phyloP scores from a whole-genome alignment of 2,797 vertebrate genomes.

The Cirrhinus mrigala region DNA sequence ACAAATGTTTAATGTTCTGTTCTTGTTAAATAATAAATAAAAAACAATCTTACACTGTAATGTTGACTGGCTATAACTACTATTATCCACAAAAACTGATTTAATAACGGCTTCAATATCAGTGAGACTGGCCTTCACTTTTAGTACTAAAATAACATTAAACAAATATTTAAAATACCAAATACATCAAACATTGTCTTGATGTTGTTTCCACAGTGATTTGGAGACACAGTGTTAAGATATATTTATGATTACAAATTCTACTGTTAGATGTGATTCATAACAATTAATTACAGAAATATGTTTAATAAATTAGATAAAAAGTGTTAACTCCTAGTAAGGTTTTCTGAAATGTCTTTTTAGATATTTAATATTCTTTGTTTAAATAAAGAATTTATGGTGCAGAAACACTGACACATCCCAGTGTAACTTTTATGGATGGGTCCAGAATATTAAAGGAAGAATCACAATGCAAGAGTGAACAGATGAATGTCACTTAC shows the following conservation, averaged over 20 bases:
- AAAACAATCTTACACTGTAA: neutral
- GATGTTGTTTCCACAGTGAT: neutral
- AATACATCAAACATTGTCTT: too few relatives aligned
- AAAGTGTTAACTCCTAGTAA: neutral
- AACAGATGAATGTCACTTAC: constrained; percentile 64
- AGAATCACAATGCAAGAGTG: neutral
- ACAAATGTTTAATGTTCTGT: too few relatives aligned
- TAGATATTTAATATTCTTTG: neutral
- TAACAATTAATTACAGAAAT: neutral
- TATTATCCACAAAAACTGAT: too few relatives aligned
- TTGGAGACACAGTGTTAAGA: neutral
- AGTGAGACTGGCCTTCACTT: neutral
- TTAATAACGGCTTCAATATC: neutral
- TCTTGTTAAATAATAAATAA: too few relatives aligned
- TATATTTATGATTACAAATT: neutral
- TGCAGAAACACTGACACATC: too few relatives aligned
- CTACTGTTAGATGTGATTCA: neutral
- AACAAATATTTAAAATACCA: neutral
- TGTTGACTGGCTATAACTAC: neutral
- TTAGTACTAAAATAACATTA: too few relatives aligned
- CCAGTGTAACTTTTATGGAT: neutral
- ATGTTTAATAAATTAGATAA: too few relatives aligned
- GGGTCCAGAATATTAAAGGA: neutral
- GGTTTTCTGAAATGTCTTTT: neutral
- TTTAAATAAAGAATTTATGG: neutral